phyloP scores from a whole-genome alignment of 2,797 vertebrate species.

The Mus minutoides region DNA sequence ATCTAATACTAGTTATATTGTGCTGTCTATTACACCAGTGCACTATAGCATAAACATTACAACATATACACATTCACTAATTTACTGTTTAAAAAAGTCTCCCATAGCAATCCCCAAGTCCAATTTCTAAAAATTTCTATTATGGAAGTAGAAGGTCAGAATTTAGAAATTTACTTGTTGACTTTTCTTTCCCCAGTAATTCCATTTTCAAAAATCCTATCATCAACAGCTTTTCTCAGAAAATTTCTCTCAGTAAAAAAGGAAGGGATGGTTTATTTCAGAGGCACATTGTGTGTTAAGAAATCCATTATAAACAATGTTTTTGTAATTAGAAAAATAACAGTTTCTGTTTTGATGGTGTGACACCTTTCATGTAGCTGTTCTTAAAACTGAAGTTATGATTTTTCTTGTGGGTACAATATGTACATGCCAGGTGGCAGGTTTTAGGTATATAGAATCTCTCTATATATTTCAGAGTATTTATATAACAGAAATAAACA shows the following conservation, averaged over 20 bases:
- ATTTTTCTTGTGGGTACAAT: not conserved
- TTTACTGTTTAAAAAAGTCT: not conserved
- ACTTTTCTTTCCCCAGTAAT: not conserved
- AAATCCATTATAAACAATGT: not conserved
- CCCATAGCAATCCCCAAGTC: not conserved
- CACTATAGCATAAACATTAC: not conserved
- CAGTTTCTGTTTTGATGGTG: not conserved
- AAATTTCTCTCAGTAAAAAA: not conserved
- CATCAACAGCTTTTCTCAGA: not conserved
- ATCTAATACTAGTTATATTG: not conserved
- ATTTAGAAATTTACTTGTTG: constrained; percentile 20
- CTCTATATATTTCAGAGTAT: not conserved
- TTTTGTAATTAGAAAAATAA: not conserved
- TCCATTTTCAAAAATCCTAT: not conserved
- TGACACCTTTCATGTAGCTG: not conserved
- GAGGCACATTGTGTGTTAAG: not conserved
- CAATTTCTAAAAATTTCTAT: not conserved
- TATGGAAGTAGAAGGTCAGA: not conserved
- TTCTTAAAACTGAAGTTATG: not conserved
- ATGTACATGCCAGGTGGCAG: not conserved
- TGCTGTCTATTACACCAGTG: too few species aligned
- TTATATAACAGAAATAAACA: not conserved
- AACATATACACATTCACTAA: not conserved
- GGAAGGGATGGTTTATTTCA: not conserved
- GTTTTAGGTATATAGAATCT: not conserved